Conservation (phyloP, 2,797 vertebrate species). For the Lepilemur septentrionalis region DNA sequence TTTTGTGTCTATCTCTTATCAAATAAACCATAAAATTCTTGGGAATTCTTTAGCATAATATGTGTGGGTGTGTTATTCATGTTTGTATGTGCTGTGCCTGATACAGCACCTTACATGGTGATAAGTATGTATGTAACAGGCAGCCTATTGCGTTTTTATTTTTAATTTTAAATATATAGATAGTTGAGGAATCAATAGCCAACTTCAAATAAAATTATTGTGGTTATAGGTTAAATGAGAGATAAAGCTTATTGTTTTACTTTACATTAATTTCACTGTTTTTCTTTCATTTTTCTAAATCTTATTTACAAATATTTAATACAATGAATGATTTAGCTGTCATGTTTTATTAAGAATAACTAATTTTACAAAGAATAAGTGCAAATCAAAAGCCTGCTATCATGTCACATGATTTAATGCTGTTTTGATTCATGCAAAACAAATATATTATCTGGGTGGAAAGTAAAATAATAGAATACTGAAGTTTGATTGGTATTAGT, state of each 20-base stretch:
- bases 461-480: constrained; percentile 73
- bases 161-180: neutral
- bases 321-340: neutral
- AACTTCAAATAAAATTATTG: neutral
- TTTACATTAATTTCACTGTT: neutral
- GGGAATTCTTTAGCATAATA: neutral
- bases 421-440: constrained; percentile 50
- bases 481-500: neutral
- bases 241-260: neutral
- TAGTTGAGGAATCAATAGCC: neutral
- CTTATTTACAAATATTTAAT: neutral
- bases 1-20: neutral
- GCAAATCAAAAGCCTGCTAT: neutral
- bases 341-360: neutral
- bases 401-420: neutral
- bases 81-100: neutral
- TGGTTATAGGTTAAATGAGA: neutral
- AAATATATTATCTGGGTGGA: constrained; percentile 74
- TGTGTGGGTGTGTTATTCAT: neutral
- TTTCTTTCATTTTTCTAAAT: neutral
- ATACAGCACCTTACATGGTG: rapidly evolving
- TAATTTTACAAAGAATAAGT: neutral
- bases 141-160: neutral
- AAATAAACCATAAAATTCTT: neutral
- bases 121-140: neutral